Evolutionary conservation across 2,797 vertebrate genomes (phyloP), one percentile per base, ranked within the genome.

Genomic region (Sebastes kiyomatsui): DNA sequence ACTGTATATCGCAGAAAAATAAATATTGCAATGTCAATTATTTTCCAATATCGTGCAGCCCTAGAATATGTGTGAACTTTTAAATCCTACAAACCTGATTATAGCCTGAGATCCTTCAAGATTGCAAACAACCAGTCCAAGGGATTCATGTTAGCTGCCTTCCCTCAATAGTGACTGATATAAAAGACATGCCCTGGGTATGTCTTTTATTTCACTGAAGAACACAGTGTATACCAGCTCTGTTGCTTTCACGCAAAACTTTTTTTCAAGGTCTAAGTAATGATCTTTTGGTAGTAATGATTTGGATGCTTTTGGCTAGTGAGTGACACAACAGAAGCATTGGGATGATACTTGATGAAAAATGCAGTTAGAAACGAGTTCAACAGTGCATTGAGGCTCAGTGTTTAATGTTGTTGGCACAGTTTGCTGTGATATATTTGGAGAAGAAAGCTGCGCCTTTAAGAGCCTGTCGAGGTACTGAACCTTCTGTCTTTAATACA

Each of bases 401-500:
- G 14, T 14, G 35, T 58, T 52, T 33, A 27, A 6, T 20, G 27
- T 28, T 60, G n/a, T 72, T 54, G 7, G n/a, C 20, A 25, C 23
- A 38, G 33, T 49, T 67, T 32, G 12, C 12, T 22, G 2, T 10
- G 33, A 18, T 62, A 5, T 67, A 61, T 76, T 27, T 67, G 18
- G 10, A 70, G 33, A 56, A 76, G 35, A 75, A 79, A 81, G 59
- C n/a, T 52, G 6, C 27, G 42, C 52, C 23, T 67, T 67, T 25
- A 42, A 68, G 71, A 73, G 61, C 52, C 3, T 38, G 28, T 35
- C 55, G 49, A 69, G 33, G 64, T 22, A 22, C 59, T 42, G 78
- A 77, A 70, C 46, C 49, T 32, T 38, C 75, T 14, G n/a, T 61
- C 54, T 79, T 81, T 66, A 72, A 69, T 79, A 46, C 54, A 35